Percentiles rank a stretch among this genome's conserved stretches.
Conservation (phyloP, 2,797 vertebrate genomes). For the Liparis tanakae region DNA sequence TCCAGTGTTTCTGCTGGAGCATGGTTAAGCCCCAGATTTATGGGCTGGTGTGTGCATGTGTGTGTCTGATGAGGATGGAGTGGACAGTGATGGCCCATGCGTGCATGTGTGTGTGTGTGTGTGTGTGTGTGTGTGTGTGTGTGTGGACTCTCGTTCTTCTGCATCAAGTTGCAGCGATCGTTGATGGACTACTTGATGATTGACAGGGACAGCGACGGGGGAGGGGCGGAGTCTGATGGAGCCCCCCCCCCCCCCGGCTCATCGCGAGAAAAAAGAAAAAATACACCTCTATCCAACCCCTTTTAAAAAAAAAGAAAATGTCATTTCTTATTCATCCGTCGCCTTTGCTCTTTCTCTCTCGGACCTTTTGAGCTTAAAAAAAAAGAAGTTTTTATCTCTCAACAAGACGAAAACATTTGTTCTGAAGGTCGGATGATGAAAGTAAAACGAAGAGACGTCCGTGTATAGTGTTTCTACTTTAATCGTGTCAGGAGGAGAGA, state of each 20-base stretch:
- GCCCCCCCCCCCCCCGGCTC: slow-evolving; percentile 14
- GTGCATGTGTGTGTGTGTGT: not conserved
- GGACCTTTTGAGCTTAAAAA: slow-evolving; percentile 1
- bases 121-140: not conserved
- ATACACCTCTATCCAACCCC: slow-evolving; percentile 27
- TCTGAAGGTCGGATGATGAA: slow-evolving; percentile 8
- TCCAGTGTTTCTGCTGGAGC: slow-evolving; percentile 44
- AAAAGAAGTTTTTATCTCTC: slow-evolving; percentile 7
- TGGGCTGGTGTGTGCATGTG: slow-evolving; percentile 1
- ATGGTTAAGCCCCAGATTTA: slow-evolving; percentile 54
- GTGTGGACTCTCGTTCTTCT: slow-evolving; percentile 7
- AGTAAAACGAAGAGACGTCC: slow-evolving; percentile 43
- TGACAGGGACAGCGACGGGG: slow-evolving; percentile 30
- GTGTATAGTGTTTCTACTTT: slow-evolving; percentile 45
- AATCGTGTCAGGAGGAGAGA: slow-evolving; percentile 58
- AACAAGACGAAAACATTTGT: not conserved
- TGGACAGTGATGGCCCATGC: slow-evolving; percentile 7
- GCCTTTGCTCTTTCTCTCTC: not conserved
- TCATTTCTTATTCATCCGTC: slow-evolving; percentile 2
- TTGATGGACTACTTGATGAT: slow-evolving; percentile 42
- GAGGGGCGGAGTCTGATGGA: slow-evolving; percentile 22
- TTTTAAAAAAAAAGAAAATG: not conserved
- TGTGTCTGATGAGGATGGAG: slow-evolving; percentile 37
- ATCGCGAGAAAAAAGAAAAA: slow-evolving; percentile 36
- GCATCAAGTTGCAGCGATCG: slow-evolving; percentile 12